A percentile compares a stretch with the other conserved stretches of the same genome.
Evolutionary conservation across 2,797 vertebrate genomes (phyloP).

Genomic region (Lagodon rhomboides): DNA sequence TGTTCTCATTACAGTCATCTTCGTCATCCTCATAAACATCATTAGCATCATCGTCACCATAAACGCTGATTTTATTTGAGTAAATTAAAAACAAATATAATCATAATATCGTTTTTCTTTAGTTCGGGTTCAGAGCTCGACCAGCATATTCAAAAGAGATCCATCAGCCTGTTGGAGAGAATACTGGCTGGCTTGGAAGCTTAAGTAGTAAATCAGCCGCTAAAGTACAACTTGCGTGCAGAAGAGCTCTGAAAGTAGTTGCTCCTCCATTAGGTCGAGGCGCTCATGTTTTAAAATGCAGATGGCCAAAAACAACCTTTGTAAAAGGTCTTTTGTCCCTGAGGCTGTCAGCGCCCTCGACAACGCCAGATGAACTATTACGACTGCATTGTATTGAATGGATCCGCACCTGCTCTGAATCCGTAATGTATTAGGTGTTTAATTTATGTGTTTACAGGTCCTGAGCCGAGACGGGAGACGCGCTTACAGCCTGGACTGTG

Average conservation of each 20-base stretch:
- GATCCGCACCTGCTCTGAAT: slow-evolving; percentile 36
- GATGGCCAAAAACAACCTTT: slow-evolving; percentile 49
- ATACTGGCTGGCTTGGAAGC: slow-evolving; percentile 1
- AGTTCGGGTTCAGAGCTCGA: neutral
- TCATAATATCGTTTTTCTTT: neutral
- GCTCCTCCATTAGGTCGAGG: slow-evolving; percentile 1
- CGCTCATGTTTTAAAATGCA: slow-evolving; percentile 36
- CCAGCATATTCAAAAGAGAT: neutral
- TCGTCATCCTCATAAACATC: slow-evolving; percentile 53
- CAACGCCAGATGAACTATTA: slow-evolving; percentile 51
- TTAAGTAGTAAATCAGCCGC: slow-evolving; percentile 22
- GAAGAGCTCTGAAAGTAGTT: slow-evolving; percentile 18
- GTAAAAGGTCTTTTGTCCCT: slow-evolving; percentile 53
- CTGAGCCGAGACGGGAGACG: slow-evolving; percentile 37
- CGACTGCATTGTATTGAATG: slow-evolving; percentile 34
- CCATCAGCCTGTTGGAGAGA: neutral
- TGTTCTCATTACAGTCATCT: slow-evolving; percentile 60
- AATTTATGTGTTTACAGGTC: slow-evolving; percentile 57
- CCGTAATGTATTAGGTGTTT: slow-evolving; percentile 28
- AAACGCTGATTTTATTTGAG: slow-evolving; percentile 49
- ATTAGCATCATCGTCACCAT: slow-evolving; percentile 39
- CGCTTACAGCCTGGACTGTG: slow-evolving; percentile 5
- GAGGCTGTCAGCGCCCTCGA: slow-evolving; percentile 42
- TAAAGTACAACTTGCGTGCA: neutral
- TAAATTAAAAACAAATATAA: slow-evolving; percentile 48